Conservation (phyloP, 2,888 invertebrate genomes). For the Thera obeliscata region DNA sequence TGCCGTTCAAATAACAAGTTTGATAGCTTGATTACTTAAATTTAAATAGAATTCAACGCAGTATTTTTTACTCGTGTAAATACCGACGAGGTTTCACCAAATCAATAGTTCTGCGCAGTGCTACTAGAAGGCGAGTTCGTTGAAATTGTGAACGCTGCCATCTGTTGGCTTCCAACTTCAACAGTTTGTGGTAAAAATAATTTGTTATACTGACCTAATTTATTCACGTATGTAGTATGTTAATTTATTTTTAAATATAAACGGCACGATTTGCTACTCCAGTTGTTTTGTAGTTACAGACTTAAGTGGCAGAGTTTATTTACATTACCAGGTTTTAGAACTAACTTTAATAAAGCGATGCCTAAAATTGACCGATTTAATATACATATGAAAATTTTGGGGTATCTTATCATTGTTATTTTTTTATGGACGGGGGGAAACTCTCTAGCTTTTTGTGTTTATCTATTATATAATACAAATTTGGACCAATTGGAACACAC, state of each 20-base stretch:
- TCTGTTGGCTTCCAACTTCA: constrained; percentile 53
- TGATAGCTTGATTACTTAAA: constrained; percentile 11
- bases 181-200: constrained; percentile 10
- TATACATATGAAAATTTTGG: too few relatives aligned
- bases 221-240: not conserved
- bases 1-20: not conserved
- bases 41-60: constrained; percentile 31
- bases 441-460: too few relatives aligned
- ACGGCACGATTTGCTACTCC: not conserved
- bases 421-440: too few relatives aligned
- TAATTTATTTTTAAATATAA: constrained; percentile 1
- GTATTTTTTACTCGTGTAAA: constrained; percentile 67
- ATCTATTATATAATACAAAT: too few relatives aligned
- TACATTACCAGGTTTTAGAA: not conserved
- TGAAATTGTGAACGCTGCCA: constrained; percentile 59
- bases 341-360: not conserved
- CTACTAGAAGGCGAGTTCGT: constrained; percentile 63
- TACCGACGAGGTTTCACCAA: constrained; percentile 62
- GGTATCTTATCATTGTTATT: too few relatives aligned
- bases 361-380: not conserved
- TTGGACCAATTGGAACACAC: too few relatives aligned
- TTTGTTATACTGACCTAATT: constrained; percentile 25
- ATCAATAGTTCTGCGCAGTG: constrained; percentile 82
- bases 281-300: not conserved
- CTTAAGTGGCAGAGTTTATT: not conserved